Evolutionary conservation across 2,797 vertebrate species (phyloP).

Genomic region (Ficedula albicollis): DNA sequence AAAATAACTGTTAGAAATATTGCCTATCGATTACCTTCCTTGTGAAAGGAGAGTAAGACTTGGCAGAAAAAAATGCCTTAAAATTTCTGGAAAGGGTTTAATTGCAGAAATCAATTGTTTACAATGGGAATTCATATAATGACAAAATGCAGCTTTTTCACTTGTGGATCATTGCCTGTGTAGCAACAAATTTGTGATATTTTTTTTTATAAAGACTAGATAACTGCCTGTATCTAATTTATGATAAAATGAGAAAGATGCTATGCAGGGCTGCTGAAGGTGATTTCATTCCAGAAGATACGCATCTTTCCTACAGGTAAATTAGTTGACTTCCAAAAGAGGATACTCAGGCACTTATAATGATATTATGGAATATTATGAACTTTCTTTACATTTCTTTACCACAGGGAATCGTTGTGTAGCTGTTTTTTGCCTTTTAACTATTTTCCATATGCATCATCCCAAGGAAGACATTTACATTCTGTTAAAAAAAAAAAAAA

Average conservation of each 20-base stretch:
- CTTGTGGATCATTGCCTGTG: neutral
- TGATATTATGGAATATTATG: neutral
- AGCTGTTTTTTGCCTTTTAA: neutral
- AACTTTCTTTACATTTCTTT: neutral
- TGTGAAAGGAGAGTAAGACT: neutral
- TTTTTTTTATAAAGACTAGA: neutral
- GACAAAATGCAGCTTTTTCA: neutral
- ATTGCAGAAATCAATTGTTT: neutral
- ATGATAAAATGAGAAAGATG: neutral
- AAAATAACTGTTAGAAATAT: neutral
- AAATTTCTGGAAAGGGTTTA: neutral
- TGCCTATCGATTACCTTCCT: neutral
- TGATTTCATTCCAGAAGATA: constrained; percentile 26
- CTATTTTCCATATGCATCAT: neutral
- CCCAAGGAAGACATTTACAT: neutral
- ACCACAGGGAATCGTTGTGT: neutral
- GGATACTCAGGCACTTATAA: neutral
- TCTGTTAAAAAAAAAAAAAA: neutral
- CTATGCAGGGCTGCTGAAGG: constrained; percentile 37
- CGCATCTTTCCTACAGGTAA: neutral
- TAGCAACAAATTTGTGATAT: neutral
- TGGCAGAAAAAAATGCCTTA: neutral
- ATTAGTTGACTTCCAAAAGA: neutral
- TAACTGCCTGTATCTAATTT: neutral
- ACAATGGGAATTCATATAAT: neutral